These are phyloP conservation scores for Campoletis raptor DNA, from an alignment of 2,888 invertebrate species.

Conservation along the genomic window DNA sequence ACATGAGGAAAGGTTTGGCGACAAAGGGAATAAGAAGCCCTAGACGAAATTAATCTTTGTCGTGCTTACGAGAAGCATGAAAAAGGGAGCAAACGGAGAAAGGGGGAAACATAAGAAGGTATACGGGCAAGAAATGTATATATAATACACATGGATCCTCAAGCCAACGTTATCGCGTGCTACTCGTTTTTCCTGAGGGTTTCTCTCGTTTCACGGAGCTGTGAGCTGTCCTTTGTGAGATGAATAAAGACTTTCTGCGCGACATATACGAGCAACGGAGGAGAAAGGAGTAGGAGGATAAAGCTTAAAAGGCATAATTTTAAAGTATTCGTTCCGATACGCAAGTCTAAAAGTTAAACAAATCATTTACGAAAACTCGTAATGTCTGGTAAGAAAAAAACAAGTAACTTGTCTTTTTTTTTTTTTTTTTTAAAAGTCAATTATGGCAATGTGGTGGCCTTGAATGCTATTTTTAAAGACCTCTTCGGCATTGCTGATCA, in stretches of 20 bases:
- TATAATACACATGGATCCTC: constrained; percentile 59
- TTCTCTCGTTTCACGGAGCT: constrained; percentile 55
- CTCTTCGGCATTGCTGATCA: no score
- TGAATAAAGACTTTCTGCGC: constrained; percentile 54
- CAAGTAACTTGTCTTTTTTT: neutral
- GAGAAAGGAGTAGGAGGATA: neutral
- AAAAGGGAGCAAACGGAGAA: constrained; percentile 32
- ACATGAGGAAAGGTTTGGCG: constrained; percentile 4
- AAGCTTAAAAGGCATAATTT: constrained; percentile 17
- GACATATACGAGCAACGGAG: constrained; percentile 9
- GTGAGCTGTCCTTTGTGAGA: constrained; percentile 49
- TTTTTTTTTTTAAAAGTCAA: no score
- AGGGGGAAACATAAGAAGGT: constrained; percentile 21
- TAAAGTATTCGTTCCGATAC: neutral
- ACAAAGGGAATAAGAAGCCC: constrained; percentile 51
- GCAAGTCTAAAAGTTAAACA: constrained; percentile 15
- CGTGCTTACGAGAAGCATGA: constrained; percentile 19
- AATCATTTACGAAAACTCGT: neutral
- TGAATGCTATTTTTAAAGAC: no score
- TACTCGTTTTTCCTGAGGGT: constrained; percentile 33
- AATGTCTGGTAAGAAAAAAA: neutral
- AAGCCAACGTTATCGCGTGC: constrained; percentile 48
- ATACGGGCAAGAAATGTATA: constrained; percentile 62
- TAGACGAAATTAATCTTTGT: constrained; percentile 63
- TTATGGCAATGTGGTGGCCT: no score